These are phyloP conservation scores for Ophion ellenae DNA, from an alignment of 2,888 invertebrate genomes.

Conservation along the genomic window DNA sequence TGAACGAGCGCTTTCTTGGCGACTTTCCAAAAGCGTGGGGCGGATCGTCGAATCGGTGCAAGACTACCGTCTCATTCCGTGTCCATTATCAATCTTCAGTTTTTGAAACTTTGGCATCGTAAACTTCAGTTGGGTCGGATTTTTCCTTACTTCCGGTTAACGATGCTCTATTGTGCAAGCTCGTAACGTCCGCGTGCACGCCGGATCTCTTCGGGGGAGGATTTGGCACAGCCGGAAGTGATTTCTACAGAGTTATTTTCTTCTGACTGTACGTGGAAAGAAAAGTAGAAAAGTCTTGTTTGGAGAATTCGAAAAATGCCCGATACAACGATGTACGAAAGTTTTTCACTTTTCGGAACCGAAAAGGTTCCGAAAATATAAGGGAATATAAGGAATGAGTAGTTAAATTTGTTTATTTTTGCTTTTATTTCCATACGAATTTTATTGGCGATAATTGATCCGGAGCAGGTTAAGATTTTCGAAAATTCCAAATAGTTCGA, in stretches of 20 bases:
- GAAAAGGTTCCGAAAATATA: no score
- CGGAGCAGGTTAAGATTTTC: not conserved
- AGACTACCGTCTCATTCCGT: conserved; percentile 35
- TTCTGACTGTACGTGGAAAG: not conserved
- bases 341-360: not conserved
- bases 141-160: conserved; percentile 29
- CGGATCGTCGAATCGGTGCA: conserved; percentile 28
- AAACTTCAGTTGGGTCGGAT: conserved; percentile 21
- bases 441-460: not conserved
- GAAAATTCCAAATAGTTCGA: not conserved
- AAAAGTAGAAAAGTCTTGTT: not conserved
- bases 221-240: not conserved
- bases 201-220: not conserved
- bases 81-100: conserved; percentile 53
- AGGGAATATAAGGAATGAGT: not conserved
- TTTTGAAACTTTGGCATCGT: conserved; percentile 30
- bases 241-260: not conserved
- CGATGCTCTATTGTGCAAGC: conserved; percentile 10
- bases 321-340: not conserved
- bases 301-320: not conserved
- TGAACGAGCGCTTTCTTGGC: conserved; percentile 48
- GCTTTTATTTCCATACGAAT: not conserved
- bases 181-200: not conserved
- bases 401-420: not conserved
- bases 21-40: conserved; percentile 35